Conservation (phyloP, 2,797 vertebrate genomes). For the Rachycentron canadum region DNA sequence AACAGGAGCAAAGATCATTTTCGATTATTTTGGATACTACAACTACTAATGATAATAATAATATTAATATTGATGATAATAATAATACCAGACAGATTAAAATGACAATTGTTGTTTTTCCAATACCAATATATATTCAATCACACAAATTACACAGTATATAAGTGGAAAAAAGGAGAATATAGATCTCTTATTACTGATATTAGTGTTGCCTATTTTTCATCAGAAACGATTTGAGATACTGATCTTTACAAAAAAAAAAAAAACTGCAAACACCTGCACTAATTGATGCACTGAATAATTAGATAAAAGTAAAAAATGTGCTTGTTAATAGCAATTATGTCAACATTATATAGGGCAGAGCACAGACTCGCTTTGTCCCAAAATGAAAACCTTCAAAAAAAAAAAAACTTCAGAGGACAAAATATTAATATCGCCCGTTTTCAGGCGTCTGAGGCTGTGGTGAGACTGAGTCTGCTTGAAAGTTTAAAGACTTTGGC, state of each 20-base stretch:
- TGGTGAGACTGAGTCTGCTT: constrained; percentile 27
- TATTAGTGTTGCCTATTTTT: neutral
- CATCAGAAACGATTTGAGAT: neutral
- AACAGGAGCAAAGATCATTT: neutral
- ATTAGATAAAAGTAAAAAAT: too few species aligned
- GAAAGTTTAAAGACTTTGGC: constrained; percentile 70
- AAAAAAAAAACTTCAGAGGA: constrained; percentile 13
- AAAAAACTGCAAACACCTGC: too few species aligned
- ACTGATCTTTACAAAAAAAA: neutral
- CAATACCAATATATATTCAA: neutral
- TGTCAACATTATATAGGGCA: neutral
- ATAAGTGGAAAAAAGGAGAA: neutral
- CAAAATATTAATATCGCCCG: constrained; percentile 2
- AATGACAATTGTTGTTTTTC: neutral
- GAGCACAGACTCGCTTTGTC: neutral
- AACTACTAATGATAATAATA: neutral
- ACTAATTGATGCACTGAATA: too few species aligned
- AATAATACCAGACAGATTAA: neutral
- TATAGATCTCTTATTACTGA: neutral
- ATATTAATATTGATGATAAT: neutral
- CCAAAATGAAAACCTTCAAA: too few species aligned
- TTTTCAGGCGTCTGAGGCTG: constrained; percentile 21
- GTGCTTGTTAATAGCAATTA: neutral
- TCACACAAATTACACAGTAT: neutral
- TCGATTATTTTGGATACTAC: neutral